A percentile compares a stretch with the other conserved stretches of the same genome.
Conservation (phyloP, 2,797 vertebrate genomes). For the Huso huso region DNA sequence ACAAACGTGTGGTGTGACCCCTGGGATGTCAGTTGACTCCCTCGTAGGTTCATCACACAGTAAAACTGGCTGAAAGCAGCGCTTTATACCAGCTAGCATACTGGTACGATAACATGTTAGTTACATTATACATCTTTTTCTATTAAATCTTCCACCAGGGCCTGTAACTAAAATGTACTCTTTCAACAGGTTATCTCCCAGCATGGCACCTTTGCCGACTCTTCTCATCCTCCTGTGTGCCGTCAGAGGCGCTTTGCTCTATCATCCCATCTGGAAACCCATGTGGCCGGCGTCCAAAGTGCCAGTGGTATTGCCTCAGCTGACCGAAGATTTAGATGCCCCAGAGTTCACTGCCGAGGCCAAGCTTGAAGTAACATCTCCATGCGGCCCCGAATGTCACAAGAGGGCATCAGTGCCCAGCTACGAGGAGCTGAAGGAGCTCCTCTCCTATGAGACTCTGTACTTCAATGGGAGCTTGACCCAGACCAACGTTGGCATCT, state of each 20-base stretch:
- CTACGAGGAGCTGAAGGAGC: conserved; percentile 70
- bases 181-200: conserved; percentile 45
- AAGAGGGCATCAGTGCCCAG: conserved; percentile 66
- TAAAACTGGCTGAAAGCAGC: too few species aligned
- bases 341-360: conserved; percentile 73
- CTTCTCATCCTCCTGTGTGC: conserved; percentile 56
- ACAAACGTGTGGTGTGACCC: too few species aligned
- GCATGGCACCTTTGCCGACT: conserved; percentile 46
- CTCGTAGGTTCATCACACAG: too few species aligned
- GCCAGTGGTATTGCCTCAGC: conserved; percentile 80
- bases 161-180: conserved; percentile 26
- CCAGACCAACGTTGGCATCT: conserved; percentile 80
- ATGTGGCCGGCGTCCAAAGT: conserved; percentile 80
- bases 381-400: conserved; percentile 84
- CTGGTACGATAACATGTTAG: too few species aligned
- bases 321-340: conserved; percentile 57
- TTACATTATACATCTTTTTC: neutral
- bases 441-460: conserved; percentile 87
- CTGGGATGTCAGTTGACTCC: too few species aligned
- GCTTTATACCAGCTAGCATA: too few species aligned
- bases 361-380: conserved; percentile 73
- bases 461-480: conserved; percentile 78
- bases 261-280: conserved; percentile 52
- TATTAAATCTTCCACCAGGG: neutral
- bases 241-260: conserved; percentile 37